These are phyloP conservation scores for Sphecodes monilicornis DNA, from an alignment of 2,888 invertebrate genomes.

Conservation along the genomic window DNA sequence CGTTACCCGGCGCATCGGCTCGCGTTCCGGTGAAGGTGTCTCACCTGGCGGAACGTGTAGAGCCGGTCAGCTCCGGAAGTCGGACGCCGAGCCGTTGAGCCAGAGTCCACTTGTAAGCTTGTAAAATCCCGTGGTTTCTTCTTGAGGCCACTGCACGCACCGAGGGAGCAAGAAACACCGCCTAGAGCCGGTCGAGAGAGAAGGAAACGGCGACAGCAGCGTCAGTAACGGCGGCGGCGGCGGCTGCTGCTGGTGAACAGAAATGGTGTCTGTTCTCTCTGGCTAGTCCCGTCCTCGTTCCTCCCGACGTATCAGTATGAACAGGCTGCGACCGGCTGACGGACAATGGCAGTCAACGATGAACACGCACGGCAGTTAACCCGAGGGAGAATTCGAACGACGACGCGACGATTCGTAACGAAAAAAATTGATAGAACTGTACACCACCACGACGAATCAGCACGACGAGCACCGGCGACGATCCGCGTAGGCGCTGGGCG, in stretches of 20 bases:
- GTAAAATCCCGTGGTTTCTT: constrained; percentile 38
- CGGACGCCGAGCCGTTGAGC: constrained; percentile 1
- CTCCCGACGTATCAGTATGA: background rate
- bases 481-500: constrained; percentile 76
- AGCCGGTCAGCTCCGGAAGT: constrained; percentile 23
- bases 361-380: constrained; percentile 30
- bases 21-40: constrained; percentile 14
- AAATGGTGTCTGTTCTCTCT: constrained; percentile 24
- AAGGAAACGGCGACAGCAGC: constrained; percentile 42
- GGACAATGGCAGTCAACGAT: background rate
- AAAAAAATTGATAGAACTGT: constrained; percentile 24
- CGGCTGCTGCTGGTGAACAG: constrained; percentile 14
- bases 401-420: background rate
- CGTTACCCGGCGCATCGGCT: background rate
- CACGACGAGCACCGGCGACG: constrained; percentile 65
- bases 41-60: constrained; percentile 45
- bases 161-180: constrained; percentile 9
- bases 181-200: constrained; percentile 46
- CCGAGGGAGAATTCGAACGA: constrained; percentile 7
- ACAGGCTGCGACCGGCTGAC: background rate
- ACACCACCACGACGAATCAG: constrained; percentile 58
- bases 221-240: constrained; percentile 33
- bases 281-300: constrained; percentile 5
- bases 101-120: background rate
- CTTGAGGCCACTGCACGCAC: constrained; percentile 39